Evolutionary conservation across 2,113 vertebrate species (phyloP), one percentile per base, ranked within the genome.

Genomic region (Fulica atra): DNA sequence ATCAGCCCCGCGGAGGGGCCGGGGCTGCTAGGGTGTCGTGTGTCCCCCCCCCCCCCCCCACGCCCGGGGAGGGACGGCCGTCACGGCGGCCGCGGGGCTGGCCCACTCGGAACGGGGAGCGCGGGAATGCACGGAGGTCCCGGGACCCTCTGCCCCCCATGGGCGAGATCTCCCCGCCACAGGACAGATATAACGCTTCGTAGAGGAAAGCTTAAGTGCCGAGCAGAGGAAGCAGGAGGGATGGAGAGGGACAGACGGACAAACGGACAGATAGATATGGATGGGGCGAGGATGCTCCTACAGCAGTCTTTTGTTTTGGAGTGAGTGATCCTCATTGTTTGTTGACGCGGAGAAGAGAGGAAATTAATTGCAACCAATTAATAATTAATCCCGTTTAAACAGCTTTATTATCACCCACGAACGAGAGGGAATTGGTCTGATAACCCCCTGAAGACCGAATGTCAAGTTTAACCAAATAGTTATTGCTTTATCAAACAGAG

Each of bases 401-500:
- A 96, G 96, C 97, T 98, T 98, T 98, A 98, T 97, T 97, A 97
- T 98, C 97, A 98, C 91, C 97, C 93, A 80, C 93, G 89, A 98
- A 97, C 95, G 95, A 97, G 94, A 95, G 97, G 97, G 98, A 96
- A 98, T 98, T 98, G 97, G 98, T 97, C 97, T 98, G 98, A 98
- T 98, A 98, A 98, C 97, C 98, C 98, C 98, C 98, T 81, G 81
- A 98, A 98, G 98, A 98, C 98, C 98, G 97, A 98, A 97, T 98
- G 98, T 98, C 98, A 98, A 97, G 98, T 98, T 98, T 98, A 98
- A 98, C 98, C 97, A 98, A 98, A 98, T 98, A 97, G 97, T 99
- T 99, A 99, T 99, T 99, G 98, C 99, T 98, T 99, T 98, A 99
- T 99, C 99, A 99, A 98, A 98, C 98, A 98, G 98, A 98, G 99